phyloP scores from a whole-genome alignment of 2,888 invertebrate species.

The Ephialtes manifestator region DNA sequence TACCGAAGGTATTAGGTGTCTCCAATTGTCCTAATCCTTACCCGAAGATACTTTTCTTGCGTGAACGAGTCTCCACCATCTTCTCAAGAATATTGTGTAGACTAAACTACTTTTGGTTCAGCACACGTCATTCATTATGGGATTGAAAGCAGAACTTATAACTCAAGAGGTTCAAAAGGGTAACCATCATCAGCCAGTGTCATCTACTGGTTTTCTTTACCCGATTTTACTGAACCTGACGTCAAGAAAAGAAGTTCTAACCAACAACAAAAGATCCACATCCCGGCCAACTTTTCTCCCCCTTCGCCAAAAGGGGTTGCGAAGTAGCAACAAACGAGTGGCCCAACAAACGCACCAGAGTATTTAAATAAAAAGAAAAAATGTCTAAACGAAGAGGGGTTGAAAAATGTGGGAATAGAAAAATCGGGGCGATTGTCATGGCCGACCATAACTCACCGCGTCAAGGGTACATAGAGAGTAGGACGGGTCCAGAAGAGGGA shows the following conservation, averaged over 20 bases:
- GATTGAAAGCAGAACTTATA: not conserved
- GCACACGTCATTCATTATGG: conserved; percentile 4
- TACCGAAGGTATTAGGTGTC: not conserved
- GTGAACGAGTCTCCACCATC: not conserved
- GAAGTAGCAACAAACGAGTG: not conserved
- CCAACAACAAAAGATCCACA: conserved; percentile 41
- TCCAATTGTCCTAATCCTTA: not conserved
- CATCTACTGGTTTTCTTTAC: conserved; percentile 5
- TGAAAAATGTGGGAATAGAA: conserved; percentile 8
- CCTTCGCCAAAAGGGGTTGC: not conserved
- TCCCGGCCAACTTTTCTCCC: not conserved
- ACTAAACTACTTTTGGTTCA: conserved; percentile 1
- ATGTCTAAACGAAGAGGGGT: not conserved
- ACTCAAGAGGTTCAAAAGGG: not conserved
- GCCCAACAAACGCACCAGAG: not conserved
- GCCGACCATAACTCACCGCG: conserved; percentile 67
- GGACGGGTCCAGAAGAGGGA: not conserved
- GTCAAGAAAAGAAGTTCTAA: conserved; percentile 2
- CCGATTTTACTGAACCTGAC: conserved; percentile 15
- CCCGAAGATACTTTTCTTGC: not conserved
- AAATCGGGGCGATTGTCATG: conserved; percentile 65
- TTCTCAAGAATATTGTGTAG: not conserved
- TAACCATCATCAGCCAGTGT: not conserved
- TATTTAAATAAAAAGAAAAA: not conserved
- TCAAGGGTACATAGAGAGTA: conserved; percentile 46